phyloP scores from a whole-genome alignment of 1,140 invertebrate genomes.

The Thaumatotibia leucotreta region DNA sequence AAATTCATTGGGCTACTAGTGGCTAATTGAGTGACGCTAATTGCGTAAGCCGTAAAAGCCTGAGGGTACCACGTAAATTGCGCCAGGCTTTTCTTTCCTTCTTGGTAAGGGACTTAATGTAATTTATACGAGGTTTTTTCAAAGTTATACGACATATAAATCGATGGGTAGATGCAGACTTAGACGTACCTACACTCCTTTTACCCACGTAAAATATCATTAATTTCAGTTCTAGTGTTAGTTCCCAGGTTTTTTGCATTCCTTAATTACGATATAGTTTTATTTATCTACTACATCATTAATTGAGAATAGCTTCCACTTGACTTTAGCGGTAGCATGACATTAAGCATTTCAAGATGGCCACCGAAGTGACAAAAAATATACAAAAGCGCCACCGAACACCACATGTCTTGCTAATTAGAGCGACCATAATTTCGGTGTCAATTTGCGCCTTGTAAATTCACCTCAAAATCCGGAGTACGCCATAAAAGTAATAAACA shows the following conservation, averaged over 20 bases:
- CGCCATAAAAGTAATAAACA: constrained; percentile 71
- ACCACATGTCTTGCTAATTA: constrained; percentile 52
- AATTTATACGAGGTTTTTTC: background rate
- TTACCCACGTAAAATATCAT: no score
- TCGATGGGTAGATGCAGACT: no score
- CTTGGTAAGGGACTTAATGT: background rate
- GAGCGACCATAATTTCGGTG: constrained; percentile 40
- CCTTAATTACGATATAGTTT: constrained; percentile 25
- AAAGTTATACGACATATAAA: background rate
- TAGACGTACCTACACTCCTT: no score
- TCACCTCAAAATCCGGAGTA: constrained; percentile 63
- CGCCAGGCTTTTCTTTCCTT: constrained; percentile 45
- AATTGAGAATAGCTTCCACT: no score
- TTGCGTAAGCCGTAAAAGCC: constrained; percentile 68
- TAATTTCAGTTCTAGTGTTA: no score
- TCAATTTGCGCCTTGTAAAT: constrained; percentile 71
- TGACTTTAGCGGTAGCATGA: background rate
- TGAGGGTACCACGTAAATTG: constrained; percentile 52
- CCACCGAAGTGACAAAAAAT: constrained; percentile 17
- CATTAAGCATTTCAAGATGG: constrained; percentile 11
- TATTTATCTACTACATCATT: no score
- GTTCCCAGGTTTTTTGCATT: background rate
- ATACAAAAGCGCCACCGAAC: constrained; percentile 19
- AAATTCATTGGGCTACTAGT: constrained; percentile 57
- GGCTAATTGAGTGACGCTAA: constrained; percentile 75